Base-by-base conservation (phyloP, 1,140 invertebrate species). In the Cephus cinctus region DNA sequence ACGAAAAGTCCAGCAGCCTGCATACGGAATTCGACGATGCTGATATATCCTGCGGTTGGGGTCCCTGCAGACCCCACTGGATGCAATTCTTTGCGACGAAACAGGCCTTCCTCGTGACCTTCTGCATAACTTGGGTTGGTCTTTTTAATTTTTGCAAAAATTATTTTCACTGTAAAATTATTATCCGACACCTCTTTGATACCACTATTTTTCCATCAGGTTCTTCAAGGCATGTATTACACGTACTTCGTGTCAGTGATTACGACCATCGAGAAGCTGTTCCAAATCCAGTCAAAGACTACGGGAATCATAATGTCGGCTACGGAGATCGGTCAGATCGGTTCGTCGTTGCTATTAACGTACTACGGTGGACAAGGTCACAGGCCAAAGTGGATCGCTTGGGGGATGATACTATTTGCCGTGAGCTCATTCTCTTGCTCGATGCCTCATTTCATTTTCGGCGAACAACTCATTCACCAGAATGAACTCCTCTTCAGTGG, bases 191-290 rank as follows among this genome's bases (percentile, higher is more conserved):
- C 11, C 3, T 14, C 8, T 27, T 38, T 2, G 20, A 22, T 6
- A 9, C 21, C 9, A 39, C 14, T 14, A n/a, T 43, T 45, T 20
- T 35, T 25, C 0, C 15, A 2, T 52, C 50, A 77, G 73, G 72
- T 96, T 0, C 78, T 95, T 8, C 92, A 94, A 74, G 93, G 93
- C 21, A 94, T 95, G 88, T 96, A 91, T 69, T 90, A 90, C 72
- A 95, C 92, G 15, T 98, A 98, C 73, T 94, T 98, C 69, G 94
- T 96, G 21, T 94, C 91, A 63, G 92, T 96, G 44, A 94, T 98
- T 63, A 98, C 96, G 19, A 98, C 94, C 5, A 92, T 98, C 27
- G 95, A 98, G 75, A 97, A 97, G 77, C 79, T 97, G 22, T 98
- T 96, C 70, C 90, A 94, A 79, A 90, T 98, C 35, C 92, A 95